Percentiles rank a stretch among this genome's conserved stretches.
Evolutionary conservation across 1,140 invertebrate genomes (phyloP).

Genomic region (Chironomus striatipennis): DNA sequence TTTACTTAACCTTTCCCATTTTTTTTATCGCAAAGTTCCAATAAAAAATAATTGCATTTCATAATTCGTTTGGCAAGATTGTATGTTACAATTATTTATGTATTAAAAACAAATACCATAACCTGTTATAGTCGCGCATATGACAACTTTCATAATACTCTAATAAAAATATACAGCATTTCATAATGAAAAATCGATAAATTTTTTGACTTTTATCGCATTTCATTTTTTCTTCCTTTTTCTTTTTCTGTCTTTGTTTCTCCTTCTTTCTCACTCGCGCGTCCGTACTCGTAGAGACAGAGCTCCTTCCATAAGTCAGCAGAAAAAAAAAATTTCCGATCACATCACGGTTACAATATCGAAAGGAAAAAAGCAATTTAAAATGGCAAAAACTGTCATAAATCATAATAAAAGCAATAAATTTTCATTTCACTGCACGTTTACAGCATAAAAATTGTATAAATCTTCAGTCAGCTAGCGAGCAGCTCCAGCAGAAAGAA

Average conservation of each 20-base stretch:
- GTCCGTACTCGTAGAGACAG: too few species aligned
- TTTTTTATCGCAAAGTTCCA: not conserved
- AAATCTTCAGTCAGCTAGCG: conserved; percentile 15
- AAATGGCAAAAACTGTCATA: conserved; percentile 23
- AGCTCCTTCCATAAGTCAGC: not conserved
- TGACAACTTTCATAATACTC: conserved; percentile 13
- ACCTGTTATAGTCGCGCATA: not conserved
- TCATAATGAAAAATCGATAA: conserved; percentile 15
- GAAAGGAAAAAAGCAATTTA: conserved; percentile 23
- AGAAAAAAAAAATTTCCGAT: not conserved
- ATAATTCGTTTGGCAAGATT: not conserved
- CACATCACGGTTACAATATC: conserved; percentile 12
- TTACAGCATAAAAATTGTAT: conserved; percentile 20
- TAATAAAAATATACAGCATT: not conserved
- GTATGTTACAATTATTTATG: too few species aligned
- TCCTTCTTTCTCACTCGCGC: too few species aligned
- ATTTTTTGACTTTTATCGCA: conserved; percentile 8
- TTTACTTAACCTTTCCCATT: too few species aligned
- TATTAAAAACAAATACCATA: too few species aligned
- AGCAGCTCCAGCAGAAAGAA: not conserved
- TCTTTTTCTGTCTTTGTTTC: too few species aligned
- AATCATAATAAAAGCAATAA: conserved; percentile 20
- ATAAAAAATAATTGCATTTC: not conserved
- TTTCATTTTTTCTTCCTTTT: not conserved
- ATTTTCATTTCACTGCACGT: conserved; percentile 22